phyloP scores from a whole-genome alignment of 2,113 vertebrate genomes.

The Thermophis baileyi region DNA sequence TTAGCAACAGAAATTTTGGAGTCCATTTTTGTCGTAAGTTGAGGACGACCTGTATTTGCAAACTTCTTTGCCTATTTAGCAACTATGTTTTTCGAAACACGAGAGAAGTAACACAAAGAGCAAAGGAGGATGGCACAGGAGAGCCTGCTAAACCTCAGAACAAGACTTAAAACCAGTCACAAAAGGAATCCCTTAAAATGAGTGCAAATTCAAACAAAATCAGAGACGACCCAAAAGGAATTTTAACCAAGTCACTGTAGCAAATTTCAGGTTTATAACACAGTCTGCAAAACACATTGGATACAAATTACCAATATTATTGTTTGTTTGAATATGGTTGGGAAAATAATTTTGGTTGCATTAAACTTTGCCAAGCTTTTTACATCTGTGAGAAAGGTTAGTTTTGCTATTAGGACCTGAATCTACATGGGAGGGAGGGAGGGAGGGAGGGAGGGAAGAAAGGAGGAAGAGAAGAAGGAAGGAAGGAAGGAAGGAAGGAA shows the following conservation, averaged over 20 bases:
- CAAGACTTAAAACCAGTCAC: neutral
- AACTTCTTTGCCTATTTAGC: neutral
- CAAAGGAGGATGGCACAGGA: neutral
- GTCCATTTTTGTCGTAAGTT: neutral
- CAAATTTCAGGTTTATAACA: neutral
- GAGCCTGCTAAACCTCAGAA: neutral
- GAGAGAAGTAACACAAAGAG: neutral
- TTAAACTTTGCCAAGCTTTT: neutral
- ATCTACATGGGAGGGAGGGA: neutral
- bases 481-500: rapidly evolving
- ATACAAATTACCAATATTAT: neutral
- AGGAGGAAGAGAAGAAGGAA: too few species aligned
- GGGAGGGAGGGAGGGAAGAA: too few species aligned
- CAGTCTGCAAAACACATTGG: neutral
- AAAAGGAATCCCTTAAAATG: neutral
- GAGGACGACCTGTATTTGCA: neutral
- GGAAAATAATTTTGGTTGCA: neutral
- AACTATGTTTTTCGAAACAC: neutral
- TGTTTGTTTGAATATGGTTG: neutral
- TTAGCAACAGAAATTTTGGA: neutral
- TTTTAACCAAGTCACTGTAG: neutral
- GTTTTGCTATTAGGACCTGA: neutral
- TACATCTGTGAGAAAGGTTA: neutral
- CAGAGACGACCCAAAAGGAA: neutral
- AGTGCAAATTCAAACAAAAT: neutral